Evolutionary conservation across 1,140 invertebrate genomes (phyloP).

Genomic region (Prorops nasuta): DNA sequence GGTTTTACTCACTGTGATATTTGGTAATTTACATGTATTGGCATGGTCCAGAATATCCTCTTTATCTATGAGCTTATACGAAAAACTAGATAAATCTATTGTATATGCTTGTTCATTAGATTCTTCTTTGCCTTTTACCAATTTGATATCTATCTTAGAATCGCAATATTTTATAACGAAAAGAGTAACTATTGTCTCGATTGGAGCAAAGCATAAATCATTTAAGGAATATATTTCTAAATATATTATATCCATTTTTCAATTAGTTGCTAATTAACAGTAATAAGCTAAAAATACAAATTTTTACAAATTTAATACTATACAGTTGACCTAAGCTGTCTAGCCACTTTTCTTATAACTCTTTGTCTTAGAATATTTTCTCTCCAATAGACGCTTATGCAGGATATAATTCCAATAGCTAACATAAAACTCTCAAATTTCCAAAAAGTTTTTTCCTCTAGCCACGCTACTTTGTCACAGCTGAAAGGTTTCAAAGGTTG

Average conservation of each 20-base stretch:
- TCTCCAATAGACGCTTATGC: slow-evolving; percentile 57
- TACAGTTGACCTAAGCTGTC: slow-evolving; percentile 53
- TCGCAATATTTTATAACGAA: slow-evolving; percentile 51
- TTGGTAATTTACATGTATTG: slow-evolving; percentile 60
- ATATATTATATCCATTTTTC: slow-evolving; percentile 43
- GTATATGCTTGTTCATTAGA: slow-evolving; percentile 27
- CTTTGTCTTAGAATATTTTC: slow-evolving; percentile 61
- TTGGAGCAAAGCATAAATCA: slow-evolving; percentile 41
- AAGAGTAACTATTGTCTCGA: slow-evolving; percentile 47
- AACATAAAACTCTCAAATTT: slow-evolving; percentile 79
- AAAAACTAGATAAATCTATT: slow-evolving; percentile 36
- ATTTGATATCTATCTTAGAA: slow-evolving; percentile 35
- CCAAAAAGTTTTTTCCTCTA: slow-evolving; percentile 79
- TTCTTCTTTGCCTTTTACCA: slow-evolving; percentile 23
- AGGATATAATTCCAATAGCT: slow-evolving; percentile 64
- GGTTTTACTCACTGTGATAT: slow-evolving; percentile 57
- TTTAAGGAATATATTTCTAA: slow-evolving; percentile 39
- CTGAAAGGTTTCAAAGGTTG: slow-evolving; percentile 49
- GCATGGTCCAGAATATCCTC: slow-evolving; percentile 40
- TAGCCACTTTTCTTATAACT: slow-evolving; percentile 63
- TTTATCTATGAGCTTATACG: slow-evolving; percentile 28
- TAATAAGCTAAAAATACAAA: background rate
- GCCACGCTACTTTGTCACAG: slow-evolving; percentile 67
- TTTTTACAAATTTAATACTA: no score
- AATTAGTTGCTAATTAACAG: background rate